Percentiles rank a stretch among this genome's conserved stretches.
Conservation (phyloP, 2,113 vertebrate species). For the Peromyscus leucopus region DNA sequence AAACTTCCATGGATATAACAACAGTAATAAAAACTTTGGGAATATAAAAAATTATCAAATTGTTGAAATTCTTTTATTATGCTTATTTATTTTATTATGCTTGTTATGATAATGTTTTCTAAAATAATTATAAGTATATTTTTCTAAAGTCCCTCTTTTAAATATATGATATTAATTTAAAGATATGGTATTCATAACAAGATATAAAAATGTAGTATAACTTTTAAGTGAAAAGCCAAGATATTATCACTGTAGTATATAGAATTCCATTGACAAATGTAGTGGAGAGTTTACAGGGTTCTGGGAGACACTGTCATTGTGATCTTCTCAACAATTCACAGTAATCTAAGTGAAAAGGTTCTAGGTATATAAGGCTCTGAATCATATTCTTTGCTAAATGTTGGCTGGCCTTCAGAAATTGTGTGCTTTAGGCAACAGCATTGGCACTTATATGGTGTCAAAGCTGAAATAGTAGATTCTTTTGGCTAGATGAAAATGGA, state of each 20-base stretch:
- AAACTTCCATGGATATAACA: neutral
- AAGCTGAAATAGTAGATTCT: neutral
- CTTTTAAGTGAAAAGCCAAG: slow-evolving; percentile 20
- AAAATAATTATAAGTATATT: slow-evolving; percentile 29
- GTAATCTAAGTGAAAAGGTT: neutral
- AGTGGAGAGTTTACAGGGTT: neutral
- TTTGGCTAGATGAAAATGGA: neutral
- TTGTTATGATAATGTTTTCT: neutral
- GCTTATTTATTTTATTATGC: neutral
- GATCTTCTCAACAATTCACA: neutral
- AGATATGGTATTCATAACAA: neutral
- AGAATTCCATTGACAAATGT: neutral
- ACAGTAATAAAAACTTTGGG: neutral
- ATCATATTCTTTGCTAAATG: neutral
- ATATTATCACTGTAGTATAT: neutral
- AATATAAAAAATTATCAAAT: neutral
- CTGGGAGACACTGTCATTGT: neutral
- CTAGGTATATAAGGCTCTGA: neutral
- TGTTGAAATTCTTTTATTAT: neutral
- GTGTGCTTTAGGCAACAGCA: neutral
- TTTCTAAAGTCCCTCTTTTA: neutral
- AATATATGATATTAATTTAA: neutral
- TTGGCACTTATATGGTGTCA: neutral
- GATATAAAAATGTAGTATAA: neutral
- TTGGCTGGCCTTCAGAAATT: neutral